These are phyloP conservation scores for Gadopsis bispinosus DNA, from an alignment of 2,797 vertebrate genomes.

Conservation along the genomic window DNA sequence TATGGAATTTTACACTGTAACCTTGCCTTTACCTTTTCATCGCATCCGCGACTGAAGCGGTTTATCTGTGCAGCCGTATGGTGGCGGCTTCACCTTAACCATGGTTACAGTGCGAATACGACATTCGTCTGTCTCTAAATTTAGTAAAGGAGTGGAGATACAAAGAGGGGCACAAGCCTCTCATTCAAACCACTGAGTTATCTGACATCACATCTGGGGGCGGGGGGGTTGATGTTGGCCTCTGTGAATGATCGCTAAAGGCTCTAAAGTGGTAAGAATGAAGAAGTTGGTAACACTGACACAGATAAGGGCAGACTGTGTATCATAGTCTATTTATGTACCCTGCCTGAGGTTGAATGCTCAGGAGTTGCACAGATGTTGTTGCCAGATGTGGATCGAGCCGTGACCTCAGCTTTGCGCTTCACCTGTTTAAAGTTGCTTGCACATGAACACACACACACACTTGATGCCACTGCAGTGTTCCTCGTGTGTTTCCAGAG, in stretches of 20 bases:
- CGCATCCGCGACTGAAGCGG: neutral
- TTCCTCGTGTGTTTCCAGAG: constrained; percentile 26
- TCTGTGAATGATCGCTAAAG: neutral
- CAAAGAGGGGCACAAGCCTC: neutral
- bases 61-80: constrained; percentile 20
- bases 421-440: constrained; percentile 38
- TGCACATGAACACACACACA: constrained; percentile 23
- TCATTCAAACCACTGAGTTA: constrained; percentile 3
- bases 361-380: constrained; percentile 57
- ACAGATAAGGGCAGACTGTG: constrained; percentile 6
- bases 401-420: constrained; percentile 38
- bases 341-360: constrained; percentile 36
- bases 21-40: constrained; percentile 32
- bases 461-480: constrained; percentile 6
- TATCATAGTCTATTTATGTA: constrained; percentile 23
- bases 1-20: constrained; percentile 40
- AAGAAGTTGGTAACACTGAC: constrained; percentile 17
- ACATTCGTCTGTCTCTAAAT: constrained; percentile 19
- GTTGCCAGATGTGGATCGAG: constrained; percentile 62
- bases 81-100: constrained; percentile 39
- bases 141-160: neutral
- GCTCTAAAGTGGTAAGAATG: neutral
- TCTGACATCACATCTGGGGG: neutral
- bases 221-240: neutral
- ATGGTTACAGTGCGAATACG: neutral